Conservation (phyloP, 2,113 vertebrate genomes). For the Epinephelus lanceolatus region DNA sequence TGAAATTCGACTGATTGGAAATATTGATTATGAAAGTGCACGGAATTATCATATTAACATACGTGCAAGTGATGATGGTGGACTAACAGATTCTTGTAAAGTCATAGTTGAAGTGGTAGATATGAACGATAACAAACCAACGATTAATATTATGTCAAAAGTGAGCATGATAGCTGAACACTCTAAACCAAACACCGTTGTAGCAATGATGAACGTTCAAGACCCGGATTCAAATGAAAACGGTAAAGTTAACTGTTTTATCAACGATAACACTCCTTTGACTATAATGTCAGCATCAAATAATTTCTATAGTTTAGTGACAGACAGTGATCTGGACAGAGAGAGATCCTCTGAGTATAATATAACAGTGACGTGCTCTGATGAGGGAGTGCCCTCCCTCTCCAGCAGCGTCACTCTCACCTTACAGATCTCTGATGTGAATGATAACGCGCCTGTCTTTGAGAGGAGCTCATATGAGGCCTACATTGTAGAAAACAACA, state of each 20-base stretch:
- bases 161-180: constrained; percentile 69
- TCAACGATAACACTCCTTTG: constrained; percentile 50
- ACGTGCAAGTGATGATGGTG: constrained; percentile 83
- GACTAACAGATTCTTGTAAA: constrained; percentile 69
- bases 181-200: constrained; percentile 48
- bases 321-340: constrained; percentile 30
- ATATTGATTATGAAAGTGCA: constrained; percentile 79
- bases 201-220: constrained; percentile 68
- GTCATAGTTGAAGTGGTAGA: constrained; percentile 64
- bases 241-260: constrained; percentile 62
- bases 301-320: constrained; percentile 67
- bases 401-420: too few species aligned
- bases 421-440: too few species aligned
- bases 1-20: constrained; percentile 73
- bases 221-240: constrained; percentile 70
- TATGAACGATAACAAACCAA: constrained; percentile 76
- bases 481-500: too few species aligned
- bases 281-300: constrained; percentile 44
- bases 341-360: too few species aligned
- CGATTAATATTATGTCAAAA: constrained; percentile 76
- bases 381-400: too few species aligned
- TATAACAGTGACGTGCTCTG: too few species aligned
- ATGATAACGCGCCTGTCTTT: too few species aligned
- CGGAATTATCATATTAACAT: constrained; percentile 75
- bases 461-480: too few species aligned